Evolutionary conservation across 2,888 invertebrate species (phyloP), one percentile per base, ranked within the genome.

Genomic region (Ophion ventricosus): DNA sequence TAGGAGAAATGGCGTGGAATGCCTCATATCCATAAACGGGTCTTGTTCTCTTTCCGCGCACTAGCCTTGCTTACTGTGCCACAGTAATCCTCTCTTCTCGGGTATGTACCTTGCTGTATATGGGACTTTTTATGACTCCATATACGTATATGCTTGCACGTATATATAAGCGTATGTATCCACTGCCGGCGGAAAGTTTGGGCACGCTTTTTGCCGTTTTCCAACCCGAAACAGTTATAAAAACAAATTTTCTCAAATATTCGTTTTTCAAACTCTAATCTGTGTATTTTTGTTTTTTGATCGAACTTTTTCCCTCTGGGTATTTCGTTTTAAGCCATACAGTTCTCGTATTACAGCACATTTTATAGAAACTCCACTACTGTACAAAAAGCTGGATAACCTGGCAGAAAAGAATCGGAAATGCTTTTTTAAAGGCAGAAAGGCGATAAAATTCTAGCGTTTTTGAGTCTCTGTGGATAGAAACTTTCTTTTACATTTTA

Each of bases 21-120:
- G n/a, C n/a, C n/a, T n/a, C n/a, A n/a, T n/a, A n/a, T n/a, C n/a
- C n/a, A n/a, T n/a, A n/a, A n/a, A 57, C 20, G 20, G 10, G 57
- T n/a, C 57, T 57, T 23, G 20, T 76, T 26, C 49, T 7, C 64
- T 25, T 17, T 56, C 4, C 20, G 49, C 49, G 20, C 17, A 26
- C 66, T 63, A 20, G 72, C 29, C n/a, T n/a, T 72, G 23, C 79
- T 73, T 43, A 66, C 63, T 73, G 79, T 63, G 76, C 67, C 56
- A 59, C 56, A 23, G 64, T 85, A 82, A 85, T 85, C 84, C 84
- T 67, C 79, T 54, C 73, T 72, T 57, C 76, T 67, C 67, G 76
- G 70, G 66, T 75, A 63, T 49, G 11, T 49, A 66, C 29, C 17
- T 4, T 23, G 20, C 3, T 79, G 56, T 72, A 17, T 69, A 35